Evolutionary conservation across 2,888 invertebrate genomes (phyloP).

Genomic region (Drosophila macrospina): DNA sequence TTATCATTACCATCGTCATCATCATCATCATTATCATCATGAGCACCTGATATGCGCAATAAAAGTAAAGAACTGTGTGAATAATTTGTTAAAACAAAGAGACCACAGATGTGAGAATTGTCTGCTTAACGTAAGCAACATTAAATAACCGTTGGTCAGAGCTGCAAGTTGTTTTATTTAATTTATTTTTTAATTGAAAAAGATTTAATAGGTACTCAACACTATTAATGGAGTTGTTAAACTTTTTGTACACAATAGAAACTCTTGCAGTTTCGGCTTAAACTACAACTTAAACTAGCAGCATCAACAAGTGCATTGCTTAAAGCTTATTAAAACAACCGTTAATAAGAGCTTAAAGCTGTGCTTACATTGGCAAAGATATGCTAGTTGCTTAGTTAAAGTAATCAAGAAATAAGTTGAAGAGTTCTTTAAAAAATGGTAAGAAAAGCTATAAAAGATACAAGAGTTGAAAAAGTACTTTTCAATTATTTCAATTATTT

Average conservation of each 20-base stretch:
- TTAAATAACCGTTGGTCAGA: constrained; percentile 32
- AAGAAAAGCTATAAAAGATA: too few species aligned
- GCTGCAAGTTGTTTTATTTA: constrained; percentile 9
- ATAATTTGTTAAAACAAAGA: constrained; percentile 30
- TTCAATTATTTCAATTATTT: too few species aligned
- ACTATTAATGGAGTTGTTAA: constrained; percentile 16
- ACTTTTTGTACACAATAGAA: too few species aligned
- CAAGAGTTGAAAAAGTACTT: too few species aligned
- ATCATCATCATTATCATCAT: constrained; percentile 15
- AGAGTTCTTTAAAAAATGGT: too few species aligned
- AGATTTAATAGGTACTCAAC: background rate
- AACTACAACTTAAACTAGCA: background rate
- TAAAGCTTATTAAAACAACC: background rate
- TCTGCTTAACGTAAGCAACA: constrained; percentile 31
- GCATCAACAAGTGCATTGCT: background rate
- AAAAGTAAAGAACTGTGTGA: constrained; percentile 63
- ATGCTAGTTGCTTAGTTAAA: too few species aligned
- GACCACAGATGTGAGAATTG: constrained; percentile 37
- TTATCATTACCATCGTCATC: constrained; percentile 4
- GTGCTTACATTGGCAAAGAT: background rate
- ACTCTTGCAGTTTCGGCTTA: background rate
- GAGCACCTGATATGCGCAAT: constrained; percentile 52
- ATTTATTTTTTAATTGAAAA: constrained; percentile 5
- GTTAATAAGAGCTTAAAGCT: background rate
- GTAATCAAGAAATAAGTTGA: too few species aligned